phyloP scores from a whole-genome alignment of 2,888 invertebrate species.

The Graphium colonna region DNA sequence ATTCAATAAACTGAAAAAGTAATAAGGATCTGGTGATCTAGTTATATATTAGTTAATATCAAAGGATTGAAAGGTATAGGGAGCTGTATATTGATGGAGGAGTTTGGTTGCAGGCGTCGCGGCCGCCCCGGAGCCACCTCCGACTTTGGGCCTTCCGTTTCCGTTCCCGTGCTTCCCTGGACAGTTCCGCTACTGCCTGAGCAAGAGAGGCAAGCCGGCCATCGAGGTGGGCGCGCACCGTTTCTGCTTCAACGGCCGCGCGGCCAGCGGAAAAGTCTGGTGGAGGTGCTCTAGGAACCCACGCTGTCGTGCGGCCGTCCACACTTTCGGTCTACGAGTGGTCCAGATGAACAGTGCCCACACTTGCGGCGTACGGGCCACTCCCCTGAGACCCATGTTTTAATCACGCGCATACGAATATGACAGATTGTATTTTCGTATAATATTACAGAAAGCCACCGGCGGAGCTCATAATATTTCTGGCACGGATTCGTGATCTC shows the following conservation, averaged over 20 bases:
- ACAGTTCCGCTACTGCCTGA: constrained; percentile 73
- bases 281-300: constrained; percentile 75
- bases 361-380: constrained; percentile 72
- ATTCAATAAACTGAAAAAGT: too few species aligned
- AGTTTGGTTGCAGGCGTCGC: constrained; percentile 61
- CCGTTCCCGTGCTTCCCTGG: constrained; percentile 74
- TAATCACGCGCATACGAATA: constrained; percentile 30
- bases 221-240: constrained; percentile 74
- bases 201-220: constrained; percentile 72
- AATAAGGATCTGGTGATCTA: too few species aligned
- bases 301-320: constrained; percentile 71
- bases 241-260: constrained; percentile 73
- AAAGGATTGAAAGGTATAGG: too few species aligned
- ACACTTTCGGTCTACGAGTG: constrained; percentile 70
- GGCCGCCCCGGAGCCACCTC: constrained; percentile 48
- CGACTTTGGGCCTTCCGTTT: constrained; percentile 68
- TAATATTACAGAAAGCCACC: constrained; percentile 53
- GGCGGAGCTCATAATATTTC: constrained; percentile 52
- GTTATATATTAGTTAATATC: too few species aligned
- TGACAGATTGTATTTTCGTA: constrained; percentile 16
- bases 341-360: constrained; percentile 76
- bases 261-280: constrained; percentile 75
- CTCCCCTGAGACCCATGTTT: constrained; percentile 72
- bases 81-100: constrained; percentile 38
- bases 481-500: constrained; percentile 65